Percentiles rank a stretch among this genome's conserved stretches.
phyloP scores from a whole-genome alignment of 2,113 vertebrate species.

The Nycticorax nycticorax region DNA sequence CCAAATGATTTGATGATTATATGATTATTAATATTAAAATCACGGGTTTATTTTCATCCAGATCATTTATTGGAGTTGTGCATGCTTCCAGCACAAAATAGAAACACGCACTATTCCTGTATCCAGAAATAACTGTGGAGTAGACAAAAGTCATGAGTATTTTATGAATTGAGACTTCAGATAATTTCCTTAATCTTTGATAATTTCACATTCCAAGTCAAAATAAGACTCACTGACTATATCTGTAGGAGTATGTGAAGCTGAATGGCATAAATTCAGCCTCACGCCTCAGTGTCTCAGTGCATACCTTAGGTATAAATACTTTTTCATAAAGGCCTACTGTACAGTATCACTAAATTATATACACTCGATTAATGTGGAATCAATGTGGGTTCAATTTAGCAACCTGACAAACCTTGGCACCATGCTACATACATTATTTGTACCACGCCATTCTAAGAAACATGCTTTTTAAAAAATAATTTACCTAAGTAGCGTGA shows the following conservation, averaged over 20 bases:
- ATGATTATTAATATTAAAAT: not conserved
- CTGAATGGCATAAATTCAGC: not conserved
- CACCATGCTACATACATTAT: not conserved
- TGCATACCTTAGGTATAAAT: not conserved
- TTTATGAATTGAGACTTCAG: not conserved
- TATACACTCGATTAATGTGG: not conserved
- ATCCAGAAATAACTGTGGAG: not conserved
- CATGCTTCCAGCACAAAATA: not conserved
- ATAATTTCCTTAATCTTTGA: not conserved
- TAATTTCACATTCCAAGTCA: not conserved
- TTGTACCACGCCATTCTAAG: not conserved
- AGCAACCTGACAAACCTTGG: not conserved
- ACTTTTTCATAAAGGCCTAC: not conserved
- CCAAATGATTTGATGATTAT: no score
- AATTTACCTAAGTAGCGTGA: not conserved
- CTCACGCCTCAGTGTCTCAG: not conserved
- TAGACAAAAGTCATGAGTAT: not conserved
- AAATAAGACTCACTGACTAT: not conserved
- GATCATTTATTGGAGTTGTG: not conserved
- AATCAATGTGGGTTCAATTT: not conserved
- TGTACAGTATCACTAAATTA: not conserved
- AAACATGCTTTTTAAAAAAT: conserved; percentile 29
- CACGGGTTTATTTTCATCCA: not conserved
- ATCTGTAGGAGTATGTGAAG: not conserved
- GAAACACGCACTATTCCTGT: not conserved